Percentiles rank a stretch among this genome's conserved stretches.
Conservation (phyloP, 2,888 invertebrate species). For the Torymus auratus region DNA sequence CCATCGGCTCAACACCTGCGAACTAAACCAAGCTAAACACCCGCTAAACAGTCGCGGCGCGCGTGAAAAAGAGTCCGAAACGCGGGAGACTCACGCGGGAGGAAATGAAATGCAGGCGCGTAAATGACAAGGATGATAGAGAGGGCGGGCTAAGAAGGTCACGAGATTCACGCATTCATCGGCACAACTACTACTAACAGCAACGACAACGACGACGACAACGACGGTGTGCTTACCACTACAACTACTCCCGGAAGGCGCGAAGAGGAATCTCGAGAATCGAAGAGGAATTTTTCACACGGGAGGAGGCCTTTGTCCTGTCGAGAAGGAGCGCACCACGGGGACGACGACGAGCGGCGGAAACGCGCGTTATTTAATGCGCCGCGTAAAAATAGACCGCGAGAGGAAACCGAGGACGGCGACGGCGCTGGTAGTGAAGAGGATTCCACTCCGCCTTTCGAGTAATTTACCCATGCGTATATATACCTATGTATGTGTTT, state of each 20-base stretch:
- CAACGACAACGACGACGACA: too few relatives aligned
- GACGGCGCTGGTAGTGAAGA: too few relatives aligned
- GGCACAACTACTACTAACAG: too few relatives aligned
- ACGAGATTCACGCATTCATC: too few relatives aligned
- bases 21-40: too few relatives aligned
- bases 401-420: background rate
- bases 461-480: background rate
- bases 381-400: constrained; percentile 28
- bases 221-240: too few relatives aligned
- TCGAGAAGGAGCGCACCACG: background rate
- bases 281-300: constrained; percentile 41
- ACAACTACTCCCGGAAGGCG: constrained; percentile 10
- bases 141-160: too few relatives aligned
- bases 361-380: constrained; percentile 30
- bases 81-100: too few relatives aligned
- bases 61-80: too few relatives aligned
- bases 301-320: constrained; percentile 11
- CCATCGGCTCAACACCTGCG: too few relatives aligned
- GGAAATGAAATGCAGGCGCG: background rate
- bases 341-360: background rate
- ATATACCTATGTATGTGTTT: background rate
- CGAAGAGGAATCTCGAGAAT: constrained; percentile 25
- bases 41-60: too few relatives aligned
- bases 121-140: background rate
- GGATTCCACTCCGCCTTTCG: too few relatives aligned